Evolutionary conservation across 2,113 vertebrate species (phyloP).

Genomic region (Xenopus tropicalis): DNA sequence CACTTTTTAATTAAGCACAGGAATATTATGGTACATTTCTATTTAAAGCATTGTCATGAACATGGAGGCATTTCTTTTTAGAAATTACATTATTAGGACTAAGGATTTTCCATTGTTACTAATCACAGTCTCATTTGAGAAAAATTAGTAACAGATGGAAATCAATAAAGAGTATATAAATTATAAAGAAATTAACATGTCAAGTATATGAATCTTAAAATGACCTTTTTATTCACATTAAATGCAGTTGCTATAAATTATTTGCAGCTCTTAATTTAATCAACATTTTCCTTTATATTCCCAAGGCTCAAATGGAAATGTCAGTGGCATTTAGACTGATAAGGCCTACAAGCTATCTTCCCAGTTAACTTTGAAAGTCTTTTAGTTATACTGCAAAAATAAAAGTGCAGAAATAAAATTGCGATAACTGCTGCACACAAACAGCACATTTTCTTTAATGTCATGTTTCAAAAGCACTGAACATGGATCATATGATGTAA

Average conservation of each 20-base stretch:
- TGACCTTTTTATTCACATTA: conserved; percentile 1
- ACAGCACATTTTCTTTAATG: background rate
- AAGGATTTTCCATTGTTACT: too few relatives aligned
- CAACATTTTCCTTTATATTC: conserved; percentile 6
- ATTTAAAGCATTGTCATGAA: too few relatives aligned
- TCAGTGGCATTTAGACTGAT: conserved; percentile 9
- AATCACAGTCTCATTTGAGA: background rate
- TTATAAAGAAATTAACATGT: background rate
- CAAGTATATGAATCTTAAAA: background rate
- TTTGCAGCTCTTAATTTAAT: conserved; percentile 4
- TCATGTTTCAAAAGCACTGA: too few relatives aligned
- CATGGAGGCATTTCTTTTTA: too few relatives aligned
- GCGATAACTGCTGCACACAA: background rate
- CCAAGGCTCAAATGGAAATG: background rate
- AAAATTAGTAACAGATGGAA: background rate
- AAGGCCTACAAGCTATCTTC: background rate
- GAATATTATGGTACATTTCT: too few relatives aligned
- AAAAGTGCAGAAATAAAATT: background rate
- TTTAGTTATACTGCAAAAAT: background rate
- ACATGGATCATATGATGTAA: too few relatives aligned
- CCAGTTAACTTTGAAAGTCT: background rate
- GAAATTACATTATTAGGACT: too few relatives aligned
- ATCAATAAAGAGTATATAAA: conserved; percentile 1
- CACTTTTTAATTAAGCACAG: too few relatives aligned
- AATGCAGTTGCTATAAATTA: background rate